Conservation (phyloP, 23 tunicate genomes). For the Clavelina lepadiformis region DNA sequence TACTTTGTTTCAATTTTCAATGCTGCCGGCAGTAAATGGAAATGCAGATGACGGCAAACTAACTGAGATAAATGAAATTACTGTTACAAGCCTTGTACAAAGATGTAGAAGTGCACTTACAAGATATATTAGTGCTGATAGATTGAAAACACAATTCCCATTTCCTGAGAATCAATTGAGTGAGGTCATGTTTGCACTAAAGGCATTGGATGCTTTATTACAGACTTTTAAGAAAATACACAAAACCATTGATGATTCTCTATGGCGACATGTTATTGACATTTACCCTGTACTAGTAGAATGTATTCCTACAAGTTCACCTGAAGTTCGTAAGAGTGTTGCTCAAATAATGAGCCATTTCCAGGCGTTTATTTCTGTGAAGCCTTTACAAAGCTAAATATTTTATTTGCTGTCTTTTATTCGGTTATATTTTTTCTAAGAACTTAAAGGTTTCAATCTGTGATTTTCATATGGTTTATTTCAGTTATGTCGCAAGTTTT, state of each 20-base stretch:
- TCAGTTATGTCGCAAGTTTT: too few relatives aligned
- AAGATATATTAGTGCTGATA: conserved; percentile 46
- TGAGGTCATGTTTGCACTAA: conserved; percentile 56
- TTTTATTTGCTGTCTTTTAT: too few relatives aligned
- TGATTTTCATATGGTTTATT: too few relatives aligned
- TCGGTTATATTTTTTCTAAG: too few relatives aligned
- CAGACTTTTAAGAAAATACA: conserved; percentile 16
- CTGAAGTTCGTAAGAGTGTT: conserved; percentile 69
- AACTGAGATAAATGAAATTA: conserved; percentile 53
- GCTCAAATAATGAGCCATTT: conserved; percentile 55
- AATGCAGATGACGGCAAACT: conserved; percentile 23
- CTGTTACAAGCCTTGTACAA: conserved; percentile 59
- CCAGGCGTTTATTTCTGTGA: conserved; percentile 48
- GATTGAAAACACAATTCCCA: conserved; percentile 72
- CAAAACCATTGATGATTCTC: conserved; percentile 12
- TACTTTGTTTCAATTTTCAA: conserved; percentile 73
- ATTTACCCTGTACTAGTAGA: conserved; percentile 78
- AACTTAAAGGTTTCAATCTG: too few relatives aligned
- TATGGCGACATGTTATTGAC: conserved; percentile 54
- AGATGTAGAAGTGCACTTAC: conserved; percentile 54
- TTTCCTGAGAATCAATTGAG: conserved; percentile 50
- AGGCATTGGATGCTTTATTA: conserved; percentile 65
- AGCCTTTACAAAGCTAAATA: too few relatives aligned
- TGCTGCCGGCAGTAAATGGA: conserved; percentile 36
- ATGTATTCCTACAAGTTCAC: conserved; percentile 61